Conservation (phyloP, 1,140 invertebrate genomes). For the Microplitis mediator region DNA sequence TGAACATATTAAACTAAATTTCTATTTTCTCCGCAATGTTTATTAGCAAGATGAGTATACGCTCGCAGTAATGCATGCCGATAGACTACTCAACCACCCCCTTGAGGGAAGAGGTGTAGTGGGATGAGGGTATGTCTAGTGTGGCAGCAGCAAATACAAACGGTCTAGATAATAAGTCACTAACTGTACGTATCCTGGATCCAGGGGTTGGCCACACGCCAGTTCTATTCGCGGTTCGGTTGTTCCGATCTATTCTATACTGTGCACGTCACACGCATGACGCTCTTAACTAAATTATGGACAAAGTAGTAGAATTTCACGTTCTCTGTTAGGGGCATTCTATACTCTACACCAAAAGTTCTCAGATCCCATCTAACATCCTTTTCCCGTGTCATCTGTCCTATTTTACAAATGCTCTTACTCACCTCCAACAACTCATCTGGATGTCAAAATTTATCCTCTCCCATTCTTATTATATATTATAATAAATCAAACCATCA, state of each 20-base stretch:
- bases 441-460: no score
- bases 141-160: conserved; percentile 49
- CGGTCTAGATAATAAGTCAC: conserved; percentile 60
- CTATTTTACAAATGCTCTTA: no score
- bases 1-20: no score
- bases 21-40: no score
- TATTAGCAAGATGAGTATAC: no score
- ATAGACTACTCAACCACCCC: background rate
- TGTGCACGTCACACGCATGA: conserved; percentile 60
- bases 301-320: conserved; percentile 57
- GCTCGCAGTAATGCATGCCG: background rate
- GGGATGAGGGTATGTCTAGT: background rate
- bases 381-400: conserved; percentile 23
- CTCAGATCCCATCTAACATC: conserved; percentile 12
- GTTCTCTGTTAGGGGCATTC: conserved; percentile 38
- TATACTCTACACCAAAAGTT: conserved; percentile 35
- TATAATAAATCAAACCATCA: no score
- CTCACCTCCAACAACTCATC: no score
- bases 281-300: conserved; percentile 63
- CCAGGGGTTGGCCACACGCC: conserved; percentile 54
- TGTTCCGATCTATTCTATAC: conserved; percentile 62
- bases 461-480: no score
- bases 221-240: conserved; percentile 62
- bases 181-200: conserved; percentile 51
- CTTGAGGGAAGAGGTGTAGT: conserved; percentile 4